These are phyloP conservation scores for Dipodomys ordii DNA, from an alignment of 2,113 vertebrate species.

Conservation along the genomic window DNA sequence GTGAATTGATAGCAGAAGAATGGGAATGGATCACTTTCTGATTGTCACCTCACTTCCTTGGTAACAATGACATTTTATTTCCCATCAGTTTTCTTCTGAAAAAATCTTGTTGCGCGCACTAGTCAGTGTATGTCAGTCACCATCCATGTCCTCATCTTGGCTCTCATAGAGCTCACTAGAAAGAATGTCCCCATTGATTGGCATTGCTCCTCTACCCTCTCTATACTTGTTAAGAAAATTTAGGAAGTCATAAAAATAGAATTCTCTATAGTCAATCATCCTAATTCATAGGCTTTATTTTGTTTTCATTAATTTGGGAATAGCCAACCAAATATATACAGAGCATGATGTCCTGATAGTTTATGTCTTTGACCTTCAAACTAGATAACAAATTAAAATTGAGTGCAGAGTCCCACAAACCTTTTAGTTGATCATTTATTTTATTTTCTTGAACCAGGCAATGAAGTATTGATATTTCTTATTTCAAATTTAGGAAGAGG, in stretches of 20 bases:
- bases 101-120: neutral
- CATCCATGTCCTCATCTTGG: neutral
- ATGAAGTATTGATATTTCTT: neutral
- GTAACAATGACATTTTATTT: constrained; percentile 34
- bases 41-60: neutral
- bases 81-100: neutral
- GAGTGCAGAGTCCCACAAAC: neutral
- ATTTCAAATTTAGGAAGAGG: neutral
- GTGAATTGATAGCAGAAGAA: constrained; percentile 4
- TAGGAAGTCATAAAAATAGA: neutral
- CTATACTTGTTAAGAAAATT: neutral
- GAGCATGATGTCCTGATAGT: neutral
- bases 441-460: constrained; percentile 12
- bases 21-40: neutral
- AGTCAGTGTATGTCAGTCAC: neutral
- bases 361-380: neutral
- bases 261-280: neutral
- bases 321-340: neutral
- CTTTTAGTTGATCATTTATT: neutral
- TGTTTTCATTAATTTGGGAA: constrained; percentile 10
- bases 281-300: neutral
- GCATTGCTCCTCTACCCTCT: neutral
- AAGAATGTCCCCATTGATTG: neutral
- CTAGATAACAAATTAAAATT: neutral
- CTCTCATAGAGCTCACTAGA: neutral